Evolutionary conservation across 2,113 vertebrate species (phyloP), one percentile per base, ranked within the genome.

Genomic region (Plectropomus leopardus): DNA sequence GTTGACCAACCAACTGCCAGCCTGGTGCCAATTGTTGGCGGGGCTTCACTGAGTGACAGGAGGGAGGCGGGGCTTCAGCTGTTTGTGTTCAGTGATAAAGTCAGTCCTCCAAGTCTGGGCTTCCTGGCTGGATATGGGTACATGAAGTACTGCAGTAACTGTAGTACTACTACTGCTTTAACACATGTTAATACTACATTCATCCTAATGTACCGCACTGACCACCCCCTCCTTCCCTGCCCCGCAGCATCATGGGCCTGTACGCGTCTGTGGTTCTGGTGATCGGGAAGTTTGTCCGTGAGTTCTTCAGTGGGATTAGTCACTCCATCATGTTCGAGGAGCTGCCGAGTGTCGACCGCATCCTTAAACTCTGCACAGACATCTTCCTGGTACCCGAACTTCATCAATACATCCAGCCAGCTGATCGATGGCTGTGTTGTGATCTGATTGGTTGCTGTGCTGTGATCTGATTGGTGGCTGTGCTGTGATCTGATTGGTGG

Each of bases 301-400:
- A 98, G 74, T 98, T 98, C 92, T 98, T 98, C 95, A 98, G 97
- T 4, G 97, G 97, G 2, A 98, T 98, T 83, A 98, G 96, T 45
- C 97, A 98, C 89, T 96, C 96, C 82, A 98, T 98, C 86, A 98
- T 98, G 97, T 98, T 98, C 71, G 97, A 98, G 83, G 97, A 98
- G 85, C 95, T 98, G 4, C 97, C 97, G 2, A 96, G 97, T 0
- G 97, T 98, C 15, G 92, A 94, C 84, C 91, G 94, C 34, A 93
- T 94, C 87, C 91, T 94, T 66, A 94, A 94, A 64, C 80, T 98
- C 64, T 98, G 97, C 87, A 98, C 97, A 2, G 97, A 98, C 92
- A 97, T 98, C 93, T 98, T 98, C 94, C 93, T 98, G 85, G 97
- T 98, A n/a, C n/a, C n/a, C n/a, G n/a, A n/a, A n/a, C n/a, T n/a